These are phyloP conservation scores for Cephus pygmeus DNA, from an alignment of 2,888 invertebrate species.

Conservation along the genomic window DNA sequence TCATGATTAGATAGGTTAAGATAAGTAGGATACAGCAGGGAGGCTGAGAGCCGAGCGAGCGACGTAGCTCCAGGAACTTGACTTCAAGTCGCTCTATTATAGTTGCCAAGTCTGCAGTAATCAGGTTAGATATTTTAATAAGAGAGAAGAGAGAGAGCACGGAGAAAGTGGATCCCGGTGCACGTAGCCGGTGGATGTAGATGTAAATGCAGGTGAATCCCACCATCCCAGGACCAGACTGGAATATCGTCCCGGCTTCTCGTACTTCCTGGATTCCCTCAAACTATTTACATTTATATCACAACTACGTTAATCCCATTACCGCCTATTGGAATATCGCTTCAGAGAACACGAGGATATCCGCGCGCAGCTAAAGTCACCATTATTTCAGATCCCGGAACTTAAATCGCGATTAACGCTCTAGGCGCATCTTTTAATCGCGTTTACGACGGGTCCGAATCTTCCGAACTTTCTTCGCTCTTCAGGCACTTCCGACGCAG, in stretches of 20 bases:
- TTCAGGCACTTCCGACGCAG: neutral
- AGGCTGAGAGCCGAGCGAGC: constrained; percentile 11
- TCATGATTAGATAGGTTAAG: neutral
- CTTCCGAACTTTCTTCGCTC: neutral
- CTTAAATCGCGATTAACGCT: neutral
- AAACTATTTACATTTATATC: constrained; percentile 59
- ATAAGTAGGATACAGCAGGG: neutral
- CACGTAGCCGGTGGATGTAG: neutral
- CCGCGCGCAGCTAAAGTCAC: neutral
- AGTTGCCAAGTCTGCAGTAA: constrained; percentile 60
- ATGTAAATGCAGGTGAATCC: neutral
- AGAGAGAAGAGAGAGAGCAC: constrained; percentile 43
- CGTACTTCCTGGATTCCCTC: constrained; percentile 23
- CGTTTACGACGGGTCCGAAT: neutral
- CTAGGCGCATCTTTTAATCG: neutral
- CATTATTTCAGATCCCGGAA: neutral
- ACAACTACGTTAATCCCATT: constrained; percentile 52
- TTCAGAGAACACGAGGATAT: neutral
- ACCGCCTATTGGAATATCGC: constrained; percentile 41
- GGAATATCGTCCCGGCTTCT: constrained; percentile 24
- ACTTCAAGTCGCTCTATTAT: constrained; percentile 54
- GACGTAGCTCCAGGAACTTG: constrained; percentile 40
- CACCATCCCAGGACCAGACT: neutral
- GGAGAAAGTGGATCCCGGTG: constrained; percentile 29
- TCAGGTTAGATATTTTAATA: constrained; percentile 63